Conservation (phyloP, 1,140 invertebrate genomes). For the Bombus pyrosoma region DNA sequence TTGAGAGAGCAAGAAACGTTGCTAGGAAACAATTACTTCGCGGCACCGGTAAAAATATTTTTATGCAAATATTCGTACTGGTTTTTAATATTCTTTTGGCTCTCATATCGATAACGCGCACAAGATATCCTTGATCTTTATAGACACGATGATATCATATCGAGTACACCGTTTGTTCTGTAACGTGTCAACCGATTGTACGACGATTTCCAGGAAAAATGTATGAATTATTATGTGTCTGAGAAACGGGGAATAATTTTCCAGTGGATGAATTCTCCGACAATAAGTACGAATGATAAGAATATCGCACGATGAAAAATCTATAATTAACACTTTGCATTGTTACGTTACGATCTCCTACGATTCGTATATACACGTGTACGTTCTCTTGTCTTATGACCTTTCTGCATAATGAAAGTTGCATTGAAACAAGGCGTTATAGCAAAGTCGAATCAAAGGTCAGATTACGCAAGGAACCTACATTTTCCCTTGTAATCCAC, state of each 20-base stretch:
- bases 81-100: conserved; percentile 10
- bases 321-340: background rate
- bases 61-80: background rate
- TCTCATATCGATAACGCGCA: background rate
- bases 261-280: background rate
- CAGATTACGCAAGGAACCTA: conserved; percentile 24
- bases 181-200: background rate
- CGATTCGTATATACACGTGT: too few species aligned
- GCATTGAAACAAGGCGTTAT: conserved; percentile 5
- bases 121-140: conserved; percentile 40
- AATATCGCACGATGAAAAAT: background rate
- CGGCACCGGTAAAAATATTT: background rate
- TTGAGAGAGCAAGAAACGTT: too few species aligned
- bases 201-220: background rate
- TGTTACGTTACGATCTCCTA: background rate
- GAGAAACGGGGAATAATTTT: background rate
- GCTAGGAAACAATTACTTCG: too few species aligned
- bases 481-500: conserved; percentile 17
- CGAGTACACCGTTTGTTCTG: background rate
- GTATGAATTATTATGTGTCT: background rate
- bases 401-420: conserved; percentile 40
- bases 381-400: background rate
- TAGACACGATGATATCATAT: background rate
- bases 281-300: background rate
- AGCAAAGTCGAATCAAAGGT: conserved; percentile 37